Evolutionary conservation across 2,888 invertebrate genomes (phyloP), one percentile per base, ranked within the genome.

Genomic region (Ypsolopha sequella): DNA sequence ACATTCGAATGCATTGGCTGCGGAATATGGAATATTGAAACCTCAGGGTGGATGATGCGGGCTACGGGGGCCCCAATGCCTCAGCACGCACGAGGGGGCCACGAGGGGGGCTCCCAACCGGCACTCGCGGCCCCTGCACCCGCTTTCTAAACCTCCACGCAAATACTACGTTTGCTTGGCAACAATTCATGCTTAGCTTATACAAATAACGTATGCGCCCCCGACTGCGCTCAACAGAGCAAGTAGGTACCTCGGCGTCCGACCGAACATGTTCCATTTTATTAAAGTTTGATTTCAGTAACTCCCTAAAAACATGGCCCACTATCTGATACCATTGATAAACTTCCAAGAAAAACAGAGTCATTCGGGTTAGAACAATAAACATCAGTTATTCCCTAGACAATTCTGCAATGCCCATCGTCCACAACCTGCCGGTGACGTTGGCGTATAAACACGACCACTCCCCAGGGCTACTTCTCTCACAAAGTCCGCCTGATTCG

Each of bases 111-210:
- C 62, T 58, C 64, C 60, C 57, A 54, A 54, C 52, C 63, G 56
- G 63, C 65, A 58, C 64, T 63, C 65, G 62, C 68, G 60, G 58
- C 51, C 43, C 50, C 43, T 35, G 52, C 45, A 10, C 77, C 80
- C 67, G 76, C 75, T 77, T 84, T 77, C 84, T 82, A 84, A 85
- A 82, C 82, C 85, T 82, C 79, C 81, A 75, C 78, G 78, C 82
- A 86, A 85, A 86, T 80, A 84, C 77, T 80, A 79, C 81, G 77
- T 84, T 84, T 85, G 82, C 82, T 85, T 81, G 82, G 81, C 81
- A 81, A 85, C 84, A 85, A 84, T 84, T 86, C 85, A 85, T 84
- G 80, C 85, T 86, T 85, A 86, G 79, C 78, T 80, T 84, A 78
- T 80, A 84, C 84, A 85, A 85, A 84, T 85, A 82, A 80, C 80